phyloP scores from a whole-genome alignment of 2,113 vertebrate genomes.

The Carlito syrichta region DNA sequence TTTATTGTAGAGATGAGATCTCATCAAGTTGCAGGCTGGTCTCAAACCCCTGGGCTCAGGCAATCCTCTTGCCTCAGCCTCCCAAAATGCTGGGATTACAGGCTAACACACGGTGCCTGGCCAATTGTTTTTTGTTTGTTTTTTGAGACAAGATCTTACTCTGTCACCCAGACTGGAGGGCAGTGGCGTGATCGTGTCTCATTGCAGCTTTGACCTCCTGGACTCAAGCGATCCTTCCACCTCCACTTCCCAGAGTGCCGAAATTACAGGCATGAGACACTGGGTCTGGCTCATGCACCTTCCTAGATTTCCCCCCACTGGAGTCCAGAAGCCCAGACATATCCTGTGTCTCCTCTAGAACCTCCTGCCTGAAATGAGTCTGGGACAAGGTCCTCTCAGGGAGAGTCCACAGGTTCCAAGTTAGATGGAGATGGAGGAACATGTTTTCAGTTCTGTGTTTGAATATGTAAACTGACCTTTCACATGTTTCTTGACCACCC shows the following conservation, averaged over 20 bases:
- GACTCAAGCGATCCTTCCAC: background rate
- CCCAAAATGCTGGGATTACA: background rate
- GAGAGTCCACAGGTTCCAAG: background rate
- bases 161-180: too few relatives aligned
- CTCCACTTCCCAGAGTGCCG: background rate
- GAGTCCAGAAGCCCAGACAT: background rate
- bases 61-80: background rate
- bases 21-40: background rate
- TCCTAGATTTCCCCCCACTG: background rate
- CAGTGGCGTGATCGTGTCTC: too few relatives aligned
- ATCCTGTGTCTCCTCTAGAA: background rate
- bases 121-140: too few relatives aligned
- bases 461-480: background rate
- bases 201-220: background rate
- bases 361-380: background rate
- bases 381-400: background rate
- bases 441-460: background rate
- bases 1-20: background rate
- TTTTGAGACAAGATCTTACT: too few relatives aligned
- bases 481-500: background rate
- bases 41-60: background rate
- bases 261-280: background rate
- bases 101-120: fast-evolving
- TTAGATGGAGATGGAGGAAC: background rate
- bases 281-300: fast-evolving